These are phyloP conservation scores for Yponomeuta malinellus DNA, from an alignment of 2,888 invertebrate species.

Conservation along the genomic window DNA sequence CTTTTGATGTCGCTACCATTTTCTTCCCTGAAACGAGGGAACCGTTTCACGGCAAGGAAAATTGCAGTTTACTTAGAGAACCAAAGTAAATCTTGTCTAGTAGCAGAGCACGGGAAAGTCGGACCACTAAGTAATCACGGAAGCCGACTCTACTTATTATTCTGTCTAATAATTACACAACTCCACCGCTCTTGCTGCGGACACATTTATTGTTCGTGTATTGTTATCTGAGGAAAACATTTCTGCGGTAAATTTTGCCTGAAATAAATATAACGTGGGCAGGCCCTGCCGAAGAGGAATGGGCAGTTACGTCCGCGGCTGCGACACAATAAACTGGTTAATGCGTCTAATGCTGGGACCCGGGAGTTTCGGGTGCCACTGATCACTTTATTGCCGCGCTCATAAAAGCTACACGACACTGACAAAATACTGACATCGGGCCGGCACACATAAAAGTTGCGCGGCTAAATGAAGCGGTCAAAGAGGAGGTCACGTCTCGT, in stretches of 20 bases:
- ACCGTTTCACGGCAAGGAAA: constrained; percentile 4
- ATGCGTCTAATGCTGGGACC: constrained; percentile 19
- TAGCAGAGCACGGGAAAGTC: background rate
- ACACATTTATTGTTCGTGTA: constrained; percentile 4
- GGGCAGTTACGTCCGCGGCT: constrained; percentile 65
- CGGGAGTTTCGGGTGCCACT: background rate
- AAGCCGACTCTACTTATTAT: constrained; percentile 5
- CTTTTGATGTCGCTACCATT: background rate
- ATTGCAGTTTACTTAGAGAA: constrained; percentile 12
- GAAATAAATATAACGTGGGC: constrained; percentile 59
- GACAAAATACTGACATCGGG: background rate
- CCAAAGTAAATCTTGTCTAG: constrained; percentile 11
- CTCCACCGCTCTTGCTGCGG: constrained; percentile 2
- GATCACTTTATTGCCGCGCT: background rate
- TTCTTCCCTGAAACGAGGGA: background rate
- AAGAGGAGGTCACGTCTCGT: background rate
- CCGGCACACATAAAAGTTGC: background rate
- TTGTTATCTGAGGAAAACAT: constrained; percentile 13
- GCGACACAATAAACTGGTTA: constrained; percentile 64
- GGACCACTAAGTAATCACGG: constrained; percentile 10
- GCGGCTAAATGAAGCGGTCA: background rate
- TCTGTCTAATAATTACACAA: constrained; percentile 13
- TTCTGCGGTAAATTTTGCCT: constrained; percentile 43
- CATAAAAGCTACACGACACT: constrained; percentile 10
- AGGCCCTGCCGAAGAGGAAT: constrained; percentile 34